These are phyloP conservation scores for Cyprinodon brontotheroides DNA, from an alignment of 2,113 vertebrate species.

Conservation along the genomic window DNA sequence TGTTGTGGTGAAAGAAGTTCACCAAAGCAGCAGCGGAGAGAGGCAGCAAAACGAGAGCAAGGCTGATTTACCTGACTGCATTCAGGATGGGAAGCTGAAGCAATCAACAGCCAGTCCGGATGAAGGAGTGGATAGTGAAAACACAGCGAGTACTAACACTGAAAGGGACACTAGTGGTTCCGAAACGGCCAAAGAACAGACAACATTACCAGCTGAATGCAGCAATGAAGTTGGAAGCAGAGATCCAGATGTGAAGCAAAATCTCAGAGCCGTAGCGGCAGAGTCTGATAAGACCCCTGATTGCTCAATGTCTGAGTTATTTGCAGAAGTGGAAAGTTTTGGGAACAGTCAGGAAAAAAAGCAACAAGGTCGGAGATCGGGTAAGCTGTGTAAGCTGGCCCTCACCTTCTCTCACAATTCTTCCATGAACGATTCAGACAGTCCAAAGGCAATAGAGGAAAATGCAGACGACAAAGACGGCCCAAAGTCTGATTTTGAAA, in stretches of 20 bases:
- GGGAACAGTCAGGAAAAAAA: conserved; percentile 67
- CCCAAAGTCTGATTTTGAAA: neutral
- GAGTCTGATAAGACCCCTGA: conserved; percentile 26
- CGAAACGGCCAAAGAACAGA: neutral
- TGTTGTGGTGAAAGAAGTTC: conserved; percentile 14
- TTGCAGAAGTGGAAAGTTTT: conserved; percentile 42
- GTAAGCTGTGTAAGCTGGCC: conserved; percentile 83
- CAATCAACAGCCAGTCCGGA: conserved; percentile 46
- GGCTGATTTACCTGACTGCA: conserved; percentile 70
- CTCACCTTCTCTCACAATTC: conserved; percentile 82
- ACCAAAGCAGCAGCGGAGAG: conserved; percentile 18
- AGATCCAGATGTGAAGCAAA: conserved; percentile 8
- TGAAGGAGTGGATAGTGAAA: conserved; percentile 16
- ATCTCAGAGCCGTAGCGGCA: neutral
- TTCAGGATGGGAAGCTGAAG: conserved; percentile 77
- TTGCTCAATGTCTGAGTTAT: conserved; percentile 33
- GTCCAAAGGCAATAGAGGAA: conserved; percentile 18
- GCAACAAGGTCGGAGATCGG: conserved; percentile 72
- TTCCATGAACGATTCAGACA: conserved; percentile 15
- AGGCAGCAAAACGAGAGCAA: conserved; percentile 21
- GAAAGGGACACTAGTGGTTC: neutral
- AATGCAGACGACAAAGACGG: neutral
- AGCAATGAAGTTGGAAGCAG: neutral
- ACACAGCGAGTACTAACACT: neutral
- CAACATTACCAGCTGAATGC: neutral